phyloP scores from a whole-genome alignment of 2,888 invertebrate species.

The Stenodema calcarata region DNA sequence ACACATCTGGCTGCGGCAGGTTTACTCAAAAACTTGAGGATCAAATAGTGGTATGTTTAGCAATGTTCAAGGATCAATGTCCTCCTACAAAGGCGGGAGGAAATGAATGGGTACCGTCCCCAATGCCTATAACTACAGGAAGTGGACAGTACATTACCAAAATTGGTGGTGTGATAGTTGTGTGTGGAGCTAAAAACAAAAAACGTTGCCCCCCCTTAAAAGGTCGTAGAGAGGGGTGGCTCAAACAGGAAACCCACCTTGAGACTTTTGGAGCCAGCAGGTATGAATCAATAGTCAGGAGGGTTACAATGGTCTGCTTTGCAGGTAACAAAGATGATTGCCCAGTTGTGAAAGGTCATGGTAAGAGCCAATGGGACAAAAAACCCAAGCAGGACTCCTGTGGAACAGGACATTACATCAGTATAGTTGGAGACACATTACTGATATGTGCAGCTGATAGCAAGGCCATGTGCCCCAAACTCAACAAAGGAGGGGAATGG shows the following conservation, averaged over 20 bases:
- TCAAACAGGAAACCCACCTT: background rate
- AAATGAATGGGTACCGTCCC: background rate
- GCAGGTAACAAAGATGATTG: background rate
- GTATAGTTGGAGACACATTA: background rate
- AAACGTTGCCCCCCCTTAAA: background rate
- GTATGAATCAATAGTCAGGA: background rate
- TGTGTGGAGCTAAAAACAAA: background rate
- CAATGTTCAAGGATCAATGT: background rate
- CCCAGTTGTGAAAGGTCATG: background rate
- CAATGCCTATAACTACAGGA: background rate
- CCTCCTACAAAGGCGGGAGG: background rate
- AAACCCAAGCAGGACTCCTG: background rate
- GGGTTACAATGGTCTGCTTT: background rate
- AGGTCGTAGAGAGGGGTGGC: background rate
- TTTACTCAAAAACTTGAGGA: background rate
- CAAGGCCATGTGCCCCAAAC: background rate
- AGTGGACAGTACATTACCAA: background rate
- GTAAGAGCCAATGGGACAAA: background rate
- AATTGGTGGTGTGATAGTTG: background rate
- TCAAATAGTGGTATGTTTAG: background rate
- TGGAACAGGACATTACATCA: background rate
- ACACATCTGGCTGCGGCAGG: background rate
- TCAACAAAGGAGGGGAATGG: background rate
- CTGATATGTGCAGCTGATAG: background rate
- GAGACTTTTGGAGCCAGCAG: background rate